Evolutionary conservation across 2,113 vertebrate species (phyloP).

Genomic region (Ophiodon elongatus): DNA sequence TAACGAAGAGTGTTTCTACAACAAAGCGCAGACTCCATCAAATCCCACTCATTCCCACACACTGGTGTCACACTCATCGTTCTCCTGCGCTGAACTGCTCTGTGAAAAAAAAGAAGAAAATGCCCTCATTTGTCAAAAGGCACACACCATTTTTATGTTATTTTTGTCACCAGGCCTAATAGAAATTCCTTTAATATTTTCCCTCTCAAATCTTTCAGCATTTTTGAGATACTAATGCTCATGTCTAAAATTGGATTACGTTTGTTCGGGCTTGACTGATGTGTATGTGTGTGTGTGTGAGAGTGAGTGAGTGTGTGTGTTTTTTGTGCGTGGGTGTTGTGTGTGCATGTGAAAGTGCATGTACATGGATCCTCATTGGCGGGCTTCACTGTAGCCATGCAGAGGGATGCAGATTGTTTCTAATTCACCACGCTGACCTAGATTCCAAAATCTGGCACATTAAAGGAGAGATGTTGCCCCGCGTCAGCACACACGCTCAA

Average conservation of each 20-base stretch:
- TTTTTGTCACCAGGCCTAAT: constrained; percentile 50
- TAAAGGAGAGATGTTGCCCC: constrained; percentile 38
- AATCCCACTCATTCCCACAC: constrained; percentile 71
- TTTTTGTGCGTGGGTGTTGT: constrained; percentile 33
- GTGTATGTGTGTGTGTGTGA: constrained; percentile 22
- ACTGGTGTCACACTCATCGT: constrained; percentile 64
- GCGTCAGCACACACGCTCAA: constrained; percentile 24
- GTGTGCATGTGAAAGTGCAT: constrained; percentile 27
- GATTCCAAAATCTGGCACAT: constrained; percentile 66
- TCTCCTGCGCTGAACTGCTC: constrained; percentile 50
- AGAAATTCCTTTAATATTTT: constrained; percentile 65
- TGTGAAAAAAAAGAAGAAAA: constrained; percentile 45
- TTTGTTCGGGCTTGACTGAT: constrained; percentile 52
- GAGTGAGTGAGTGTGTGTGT: constrained; percentile 22
- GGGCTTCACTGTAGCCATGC: constrained; percentile 66
- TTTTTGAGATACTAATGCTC: constrained; percentile 50
- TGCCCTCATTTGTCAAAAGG: constrained; percentile 63
- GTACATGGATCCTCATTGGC: constrained; percentile 45
- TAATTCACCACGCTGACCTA: constrained; percentile 79
- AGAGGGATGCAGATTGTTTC: constrained; percentile 74
- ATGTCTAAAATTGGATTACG: constrained; percentile 68
- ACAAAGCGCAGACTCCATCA: constrained; percentile 76
- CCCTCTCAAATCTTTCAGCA: constrained; percentile 53
- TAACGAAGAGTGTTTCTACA: constrained; percentile 76
- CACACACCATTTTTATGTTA: constrained; percentile 42